These are phyloP conservation scores for Drosophila sproati DNA, from an alignment of 1,140 invertebrate genomes.

Conservation along the genomic window DNA sequence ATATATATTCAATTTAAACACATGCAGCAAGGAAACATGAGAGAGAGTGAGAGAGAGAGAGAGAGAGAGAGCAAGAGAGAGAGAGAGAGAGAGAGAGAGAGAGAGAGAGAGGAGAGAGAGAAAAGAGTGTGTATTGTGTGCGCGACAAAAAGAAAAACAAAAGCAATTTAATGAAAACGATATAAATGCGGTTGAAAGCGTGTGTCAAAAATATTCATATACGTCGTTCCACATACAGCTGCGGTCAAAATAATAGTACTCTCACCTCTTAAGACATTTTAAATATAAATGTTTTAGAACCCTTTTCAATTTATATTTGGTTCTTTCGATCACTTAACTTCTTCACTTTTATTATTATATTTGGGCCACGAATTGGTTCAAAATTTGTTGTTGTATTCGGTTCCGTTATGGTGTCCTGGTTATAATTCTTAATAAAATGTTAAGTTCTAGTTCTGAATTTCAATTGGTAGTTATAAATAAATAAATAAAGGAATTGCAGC, in stretches of 20 bases:
- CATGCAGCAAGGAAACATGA: neutral
- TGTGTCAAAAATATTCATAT: constrained; percentile 58
- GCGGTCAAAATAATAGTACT: too few relatives aligned
- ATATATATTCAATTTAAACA: constrained; percentile 64
- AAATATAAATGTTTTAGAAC: constrained; percentile 15
- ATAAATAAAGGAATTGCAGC: too few relatives aligned
- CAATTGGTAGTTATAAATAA: too few relatives aligned
- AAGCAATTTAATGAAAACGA: constrained; percentile 29
- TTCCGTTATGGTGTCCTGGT: too few relatives aligned
- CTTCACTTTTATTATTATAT: too few relatives aligned
- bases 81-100: neutral
- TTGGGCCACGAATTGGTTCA: too few relatives aligned
- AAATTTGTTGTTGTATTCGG: too few relatives aligned
- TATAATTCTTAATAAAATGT: too few relatives aligned
- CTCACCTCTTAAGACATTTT: neutral
- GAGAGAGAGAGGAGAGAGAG: neutral
- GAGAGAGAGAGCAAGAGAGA: neutral
- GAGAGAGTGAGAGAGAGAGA: neutral
- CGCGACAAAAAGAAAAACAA: constrained; percentile 35
- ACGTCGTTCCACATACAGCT: too few relatives aligned
- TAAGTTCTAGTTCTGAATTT: too few relatives aligned
- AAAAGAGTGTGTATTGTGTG: neutral
- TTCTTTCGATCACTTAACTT: neutral
- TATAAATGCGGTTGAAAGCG: constrained; percentile 36
- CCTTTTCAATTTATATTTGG: constrained; percentile 14